A percentile compares a stretch with the other conserved stretches of the same genome.
phyloP scores from a whole-genome alignment of 2,113 vertebrate species.

The Ancistrus triradiatus region DNA sequence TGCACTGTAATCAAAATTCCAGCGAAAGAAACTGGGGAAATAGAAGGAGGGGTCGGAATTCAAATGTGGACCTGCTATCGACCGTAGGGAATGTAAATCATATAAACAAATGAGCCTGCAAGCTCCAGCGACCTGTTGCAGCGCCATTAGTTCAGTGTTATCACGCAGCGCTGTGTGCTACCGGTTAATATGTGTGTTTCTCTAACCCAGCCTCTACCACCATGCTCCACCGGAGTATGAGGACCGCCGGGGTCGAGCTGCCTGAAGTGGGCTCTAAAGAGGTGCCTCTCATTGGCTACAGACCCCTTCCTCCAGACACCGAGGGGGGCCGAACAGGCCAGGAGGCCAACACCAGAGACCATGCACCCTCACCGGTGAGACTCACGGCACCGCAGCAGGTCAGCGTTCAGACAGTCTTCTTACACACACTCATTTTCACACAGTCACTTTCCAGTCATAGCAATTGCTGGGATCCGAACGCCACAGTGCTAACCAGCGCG shows the following conservation, averaged over 20 bases:
- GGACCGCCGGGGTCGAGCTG: constrained; percentile 63
- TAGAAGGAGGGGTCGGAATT: constrained; percentile 52
- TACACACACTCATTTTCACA: too few species aligned
- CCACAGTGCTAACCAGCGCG: too few species aligned
- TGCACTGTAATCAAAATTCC: constrained; percentile 49
- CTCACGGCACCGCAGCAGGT: too few species aligned
- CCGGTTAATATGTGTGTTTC: constrained; percentile 8
- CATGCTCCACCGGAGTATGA: constrained; percentile 69
- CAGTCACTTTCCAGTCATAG: too few species aligned
- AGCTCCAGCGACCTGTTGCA: background rate
- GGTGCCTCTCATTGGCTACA: constrained; percentile 72
- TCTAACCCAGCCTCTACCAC: constrained; percentile 36
- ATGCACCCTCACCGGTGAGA: constrained; percentile 56
- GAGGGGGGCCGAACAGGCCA: constrained; percentile 44
- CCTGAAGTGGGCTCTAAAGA: constrained; percentile 65
- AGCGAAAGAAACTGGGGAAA: constrained; percentile 47
- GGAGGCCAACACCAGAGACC: constrained; percentile 32
- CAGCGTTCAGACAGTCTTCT: too few species aligned
- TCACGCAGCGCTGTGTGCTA: background rate
- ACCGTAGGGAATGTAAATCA: constrained; percentile 44
- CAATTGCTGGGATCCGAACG: too few species aligned
- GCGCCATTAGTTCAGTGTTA: background rate
- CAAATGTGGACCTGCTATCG: constrained; percentile 55
- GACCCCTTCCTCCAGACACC: constrained; percentile 57
- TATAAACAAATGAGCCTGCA: constrained; percentile 54